Evolutionary conservation across 2,113 vertebrate genomes (phyloP).

Genomic region (Corvus cornix): DNA sequence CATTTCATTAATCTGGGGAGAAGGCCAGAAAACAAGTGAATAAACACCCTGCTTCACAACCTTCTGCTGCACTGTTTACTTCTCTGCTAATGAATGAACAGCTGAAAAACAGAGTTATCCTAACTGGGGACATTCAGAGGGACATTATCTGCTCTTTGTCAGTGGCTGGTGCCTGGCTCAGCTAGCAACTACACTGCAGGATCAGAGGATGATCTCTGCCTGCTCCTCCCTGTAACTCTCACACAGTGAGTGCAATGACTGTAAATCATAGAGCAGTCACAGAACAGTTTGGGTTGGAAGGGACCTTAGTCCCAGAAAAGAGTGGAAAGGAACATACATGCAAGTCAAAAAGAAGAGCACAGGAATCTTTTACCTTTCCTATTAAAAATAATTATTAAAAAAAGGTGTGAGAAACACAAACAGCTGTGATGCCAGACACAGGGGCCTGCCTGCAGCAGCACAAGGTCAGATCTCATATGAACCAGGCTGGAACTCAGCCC

Average conservation of each 20-base stretch:
- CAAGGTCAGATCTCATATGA: background rate
- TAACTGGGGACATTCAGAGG: constrained; percentile 28
- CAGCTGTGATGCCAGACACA: background rate
- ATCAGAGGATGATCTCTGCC: background rate
- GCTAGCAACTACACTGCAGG: background rate
- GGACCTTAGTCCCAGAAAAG: background rate
- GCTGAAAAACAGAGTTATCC: constrained; percentile 27
- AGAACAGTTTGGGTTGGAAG: background rate
- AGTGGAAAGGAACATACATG: background rate
- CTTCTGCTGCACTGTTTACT: constrained; percentile 45
- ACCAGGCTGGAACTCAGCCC: background rate
- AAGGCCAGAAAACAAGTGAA: constrained; percentile 59
- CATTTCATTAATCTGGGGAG: constrained; percentile 43
- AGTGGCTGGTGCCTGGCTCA: background rate
- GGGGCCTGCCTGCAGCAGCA: background rate
- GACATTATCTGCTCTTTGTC: constrained; percentile 1
- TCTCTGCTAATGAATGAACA: constrained; percentile 55
- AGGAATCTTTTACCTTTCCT: background rate
- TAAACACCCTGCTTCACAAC: constrained; percentile 49
- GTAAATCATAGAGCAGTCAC: background rate
- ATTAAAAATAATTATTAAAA: background rate
- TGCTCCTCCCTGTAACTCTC: background rate
- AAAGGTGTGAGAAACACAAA: background rate
- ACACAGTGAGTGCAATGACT: background rate
- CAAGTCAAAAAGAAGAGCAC: background rate